These are phyloP conservation scores for Halisarca cf. caerulea DNA, from an alignment of 37 sponge, comb jelly and placozoan species.

Conservation along the genomic window DNA sequence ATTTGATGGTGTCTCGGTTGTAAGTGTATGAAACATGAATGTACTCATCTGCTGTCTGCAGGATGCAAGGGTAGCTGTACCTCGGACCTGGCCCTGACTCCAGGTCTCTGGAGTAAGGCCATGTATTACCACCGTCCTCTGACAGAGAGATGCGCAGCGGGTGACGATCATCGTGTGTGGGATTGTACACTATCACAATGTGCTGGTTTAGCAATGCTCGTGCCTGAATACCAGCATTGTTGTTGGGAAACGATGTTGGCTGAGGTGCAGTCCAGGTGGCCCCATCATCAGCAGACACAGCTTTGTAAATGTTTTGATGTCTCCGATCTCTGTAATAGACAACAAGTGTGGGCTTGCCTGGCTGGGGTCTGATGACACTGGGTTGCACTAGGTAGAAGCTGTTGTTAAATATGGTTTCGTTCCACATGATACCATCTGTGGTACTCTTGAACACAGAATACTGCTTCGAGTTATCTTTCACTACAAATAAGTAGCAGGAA, in stretches of 20 bases:
- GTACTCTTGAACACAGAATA: constrained; percentile 44
- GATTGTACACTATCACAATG: constrained; percentile 58
- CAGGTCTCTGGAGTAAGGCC: constrained; percentile 51
- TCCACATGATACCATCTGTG: constrained; percentile 34
- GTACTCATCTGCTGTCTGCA: constrained; percentile 63
- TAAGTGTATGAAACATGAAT: constrained; percentile 69
- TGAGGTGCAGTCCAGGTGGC: constrained; percentile 38
- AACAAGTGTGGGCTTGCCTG: constrained; percentile 15
- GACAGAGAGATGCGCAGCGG: constrained; percentile 62
- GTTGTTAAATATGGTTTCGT: constrained; percentile 12
- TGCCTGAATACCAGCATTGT: constrained; percentile 77
- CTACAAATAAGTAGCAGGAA: neutral
- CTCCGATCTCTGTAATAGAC: constrained; percentile 49
- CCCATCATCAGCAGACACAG: constrained; percentile 48
- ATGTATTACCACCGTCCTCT: constrained; percentile 66
- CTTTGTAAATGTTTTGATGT: constrained; percentile 44
- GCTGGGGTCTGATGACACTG: constrained; percentile 48
- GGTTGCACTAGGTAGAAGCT: constrained; percentile 67
- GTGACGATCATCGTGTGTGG: constrained; percentile 41
- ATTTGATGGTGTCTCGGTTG: constrained; percentile 63
- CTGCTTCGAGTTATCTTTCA: constrained; percentile 7
- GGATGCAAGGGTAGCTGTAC: constrained; percentile 58
- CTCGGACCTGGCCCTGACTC: constrained; percentile 39
- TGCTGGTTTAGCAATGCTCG: constrained; percentile 43
- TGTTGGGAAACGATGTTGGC: constrained; percentile 50